These are phyloP conservation scores for Neofelis nebulosa DNA, from an alignment of 2,113 vertebrate species.

Conservation along the genomic window DNA sequence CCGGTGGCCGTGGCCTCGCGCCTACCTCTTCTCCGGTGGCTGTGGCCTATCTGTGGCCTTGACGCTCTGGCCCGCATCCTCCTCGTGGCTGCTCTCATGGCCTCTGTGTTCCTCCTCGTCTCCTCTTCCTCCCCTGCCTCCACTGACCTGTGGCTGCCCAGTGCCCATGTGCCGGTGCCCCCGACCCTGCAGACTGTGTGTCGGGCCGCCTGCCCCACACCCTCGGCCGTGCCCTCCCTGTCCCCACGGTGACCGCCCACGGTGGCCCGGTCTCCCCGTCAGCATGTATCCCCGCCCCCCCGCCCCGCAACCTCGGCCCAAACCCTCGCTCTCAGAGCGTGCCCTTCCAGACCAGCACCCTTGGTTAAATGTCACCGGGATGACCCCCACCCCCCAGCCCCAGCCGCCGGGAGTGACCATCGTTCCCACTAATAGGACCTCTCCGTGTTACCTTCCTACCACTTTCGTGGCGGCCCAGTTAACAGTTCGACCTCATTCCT, in stretches of 20 bases:
- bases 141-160: background rate
- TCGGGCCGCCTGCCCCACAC: too few relatives aligned
- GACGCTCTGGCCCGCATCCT: background rate
- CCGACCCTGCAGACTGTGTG: fast-evolving
- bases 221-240: background rate
- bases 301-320: background rate
- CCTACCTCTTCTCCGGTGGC: background rate
- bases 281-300: background rate
- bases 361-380: background rate
- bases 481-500: background rate
- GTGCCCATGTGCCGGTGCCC: background rate
- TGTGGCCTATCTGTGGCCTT: background rate
- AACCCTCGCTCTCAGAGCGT: background rate
- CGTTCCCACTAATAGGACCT: background rate
- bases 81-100: background rate
- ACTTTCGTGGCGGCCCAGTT: background rate
- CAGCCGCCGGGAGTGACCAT: background rate
- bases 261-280: background rate
- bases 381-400: background rate
- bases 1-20: too few relatives aligned
- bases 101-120: background rate
- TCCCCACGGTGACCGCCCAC: background rate
- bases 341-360: background rate
- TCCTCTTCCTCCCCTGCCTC: background rate
- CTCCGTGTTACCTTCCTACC: fast-evolving